Conservation (phyloP, 2,113 vertebrate species). For the Stegostoma tigrinum region DNA sequence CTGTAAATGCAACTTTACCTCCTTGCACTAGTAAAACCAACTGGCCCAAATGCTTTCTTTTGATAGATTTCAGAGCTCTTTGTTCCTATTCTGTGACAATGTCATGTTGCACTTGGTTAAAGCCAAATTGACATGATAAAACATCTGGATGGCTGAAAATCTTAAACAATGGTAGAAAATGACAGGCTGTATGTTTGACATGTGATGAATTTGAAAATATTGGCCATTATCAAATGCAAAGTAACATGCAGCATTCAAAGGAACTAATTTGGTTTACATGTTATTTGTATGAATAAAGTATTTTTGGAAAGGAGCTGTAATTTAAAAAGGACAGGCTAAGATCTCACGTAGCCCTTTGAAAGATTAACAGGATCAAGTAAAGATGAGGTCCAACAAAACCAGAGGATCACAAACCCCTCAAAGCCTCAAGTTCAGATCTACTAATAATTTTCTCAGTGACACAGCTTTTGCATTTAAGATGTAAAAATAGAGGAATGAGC, state of each 20-base stretch:
- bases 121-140: not conserved
- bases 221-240: not conserved
- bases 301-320: not conserved
- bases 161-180: not conserved
- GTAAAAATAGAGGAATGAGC: not conserved
- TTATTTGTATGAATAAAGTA: not conserved
- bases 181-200: not conserved
- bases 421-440: not conserved
- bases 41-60: no score
- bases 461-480: not conserved
- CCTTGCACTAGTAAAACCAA: no score
- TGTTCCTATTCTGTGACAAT: not conserved
- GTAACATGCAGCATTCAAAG: not conserved
- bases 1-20: no score
- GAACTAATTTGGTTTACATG: not conserved
- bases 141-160: not conserved
- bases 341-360: not conserved
- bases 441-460: not conserved
- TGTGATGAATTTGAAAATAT: not conserved
- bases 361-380: not conserved
- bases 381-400: not conserved
- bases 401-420: not conserved
- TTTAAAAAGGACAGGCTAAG: not conserved
- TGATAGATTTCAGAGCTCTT: not conserved
- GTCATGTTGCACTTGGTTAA: not conserved